Percentiles rank a stretch among this genome's conserved stretches.
Evolutionary conservation across 1,140 invertebrate genomes (phyloP).

Genomic region (Lethocerus indicus): DNA sequence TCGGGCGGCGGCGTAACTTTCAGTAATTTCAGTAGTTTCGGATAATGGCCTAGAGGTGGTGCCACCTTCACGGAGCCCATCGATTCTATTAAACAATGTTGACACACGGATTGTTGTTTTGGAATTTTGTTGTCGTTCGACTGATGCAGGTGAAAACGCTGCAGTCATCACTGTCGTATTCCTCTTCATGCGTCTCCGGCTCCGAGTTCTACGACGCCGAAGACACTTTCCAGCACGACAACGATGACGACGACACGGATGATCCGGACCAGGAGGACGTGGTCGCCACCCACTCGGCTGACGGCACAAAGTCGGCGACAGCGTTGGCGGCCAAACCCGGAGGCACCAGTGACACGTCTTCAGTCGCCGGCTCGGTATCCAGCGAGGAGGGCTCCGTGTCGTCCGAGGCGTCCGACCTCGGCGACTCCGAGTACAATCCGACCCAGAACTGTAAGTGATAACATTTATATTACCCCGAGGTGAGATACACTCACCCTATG

Average conservation of each 20-base stretch:
- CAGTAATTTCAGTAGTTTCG: too few relatives aligned
- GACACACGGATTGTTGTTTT: too few relatives aligned
- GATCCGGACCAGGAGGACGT: constrained; percentile 8
- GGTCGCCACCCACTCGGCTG: constrained; percentile 3
- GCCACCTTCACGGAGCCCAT: too few relatives aligned
- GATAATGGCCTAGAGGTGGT: too few relatives aligned
- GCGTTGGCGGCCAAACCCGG: constrained; percentile 18
- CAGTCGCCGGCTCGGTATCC: constrained; percentile 42
- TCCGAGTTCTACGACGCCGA: constrained; percentile 76
- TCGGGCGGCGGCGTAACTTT: too few relatives aligned
- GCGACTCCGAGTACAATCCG: constrained; percentile 19
- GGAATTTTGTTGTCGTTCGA: too few relatives aligned
- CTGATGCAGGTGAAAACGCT: background rate
- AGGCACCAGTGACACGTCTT: constrained; percentile 38
- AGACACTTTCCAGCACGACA: constrained; percentile 26
- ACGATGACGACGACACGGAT: constrained; percentile 9
- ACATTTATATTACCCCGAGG: too few relatives aligned
- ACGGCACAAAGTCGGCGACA: constrained; percentile 20
- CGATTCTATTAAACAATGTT: too few relatives aligned
- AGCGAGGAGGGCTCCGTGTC: constrained; percentile 36
- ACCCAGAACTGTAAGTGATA: constrained; percentile 17
- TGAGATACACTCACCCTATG: too few relatives aligned
- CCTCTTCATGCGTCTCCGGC: constrained; percentile 62
- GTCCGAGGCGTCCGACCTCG: constrained; percentile 19
- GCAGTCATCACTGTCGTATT: constrained; percentile 30